Evolutionary conservation across 2,113 vertebrate species (phyloP).

Genomic region (Cervus canadensis): DNA sequence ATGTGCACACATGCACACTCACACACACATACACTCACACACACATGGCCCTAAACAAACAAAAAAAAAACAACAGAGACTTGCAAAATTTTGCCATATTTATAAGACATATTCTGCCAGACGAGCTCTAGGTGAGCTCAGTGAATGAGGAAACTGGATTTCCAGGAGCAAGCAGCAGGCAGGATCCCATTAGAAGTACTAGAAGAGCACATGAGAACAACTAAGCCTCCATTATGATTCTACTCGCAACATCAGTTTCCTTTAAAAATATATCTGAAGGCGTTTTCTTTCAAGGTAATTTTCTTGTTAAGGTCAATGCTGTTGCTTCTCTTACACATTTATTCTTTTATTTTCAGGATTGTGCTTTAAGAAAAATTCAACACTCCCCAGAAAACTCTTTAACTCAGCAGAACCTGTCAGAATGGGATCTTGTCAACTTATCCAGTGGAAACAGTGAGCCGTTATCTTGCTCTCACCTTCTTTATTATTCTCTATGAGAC

Average conservation of each 20-base stretch:
- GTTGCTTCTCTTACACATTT: not conserved
- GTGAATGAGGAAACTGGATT: not conserved
- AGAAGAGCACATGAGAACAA: not conserved
- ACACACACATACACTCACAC: not conserved
- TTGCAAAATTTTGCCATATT: not conserved
- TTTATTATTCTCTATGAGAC: not conserved
- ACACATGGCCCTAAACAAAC: not conserved
- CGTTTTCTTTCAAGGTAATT: not conserved
- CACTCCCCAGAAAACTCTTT: not conserved
- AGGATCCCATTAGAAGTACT: not conserved
- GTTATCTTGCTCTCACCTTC: not conserved
- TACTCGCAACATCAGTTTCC: not conserved
- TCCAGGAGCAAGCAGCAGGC: not conserved
- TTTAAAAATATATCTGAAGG: not conserved
- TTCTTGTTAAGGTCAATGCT: not conserved
- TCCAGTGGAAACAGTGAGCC: not conserved
- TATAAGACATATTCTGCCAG: not conserved
- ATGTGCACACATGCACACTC: accelerated
- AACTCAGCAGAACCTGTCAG: slow-evolving; percentile 5
- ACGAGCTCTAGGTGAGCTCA: not conserved
- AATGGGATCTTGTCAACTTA: not conserved
- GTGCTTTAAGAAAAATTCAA: slow-evolving; percentile 1
- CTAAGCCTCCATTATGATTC: not conserved
- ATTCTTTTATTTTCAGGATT: not conserved
- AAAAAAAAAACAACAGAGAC: not conserved